phyloP scores from a whole-genome alignment of 2,797 vertebrate species.

The Pseudochirops cupreus region DNA sequence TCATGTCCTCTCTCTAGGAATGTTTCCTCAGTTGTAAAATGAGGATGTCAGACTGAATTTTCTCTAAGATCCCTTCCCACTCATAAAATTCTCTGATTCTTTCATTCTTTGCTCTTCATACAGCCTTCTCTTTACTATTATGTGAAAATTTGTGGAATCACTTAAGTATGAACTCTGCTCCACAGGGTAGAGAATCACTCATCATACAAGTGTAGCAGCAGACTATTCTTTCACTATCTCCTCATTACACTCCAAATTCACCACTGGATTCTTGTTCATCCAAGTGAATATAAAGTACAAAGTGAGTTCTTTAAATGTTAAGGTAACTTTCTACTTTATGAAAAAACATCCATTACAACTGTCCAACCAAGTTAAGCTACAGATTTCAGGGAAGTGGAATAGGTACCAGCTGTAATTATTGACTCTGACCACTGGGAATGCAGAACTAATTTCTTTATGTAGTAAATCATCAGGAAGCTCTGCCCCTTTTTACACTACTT shows the following conservation, averaged over 20 bases:
- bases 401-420: neutral
- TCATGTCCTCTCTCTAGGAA: neutral
- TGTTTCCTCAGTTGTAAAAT: neutral
- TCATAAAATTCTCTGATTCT: neutral
- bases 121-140: conserved; percentile 23
- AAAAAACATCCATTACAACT: neutral
- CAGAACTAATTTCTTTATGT: neutral
- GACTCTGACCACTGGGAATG: conserved; percentile 7
- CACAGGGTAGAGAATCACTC: neutral
- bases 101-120: neutral
- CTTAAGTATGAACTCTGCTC: neutral
- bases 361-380: conserved; percentile 37
- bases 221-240: conserved; percentile 19
- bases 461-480: conserved; percentile 8
- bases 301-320: neutral
- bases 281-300: conserved; percentile 23
- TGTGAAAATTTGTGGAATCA: conserved; percentile 44
- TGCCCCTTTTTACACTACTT: neutral
- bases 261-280: conserved; percentile 30
- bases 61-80: neutral
- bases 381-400: conserved; percentile 1
- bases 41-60: neutral
- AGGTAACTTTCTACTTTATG: neutral
- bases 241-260: conserved; percentile 58
- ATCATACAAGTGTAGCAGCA: conserved; percentile 35